A percentile compares a stretch with the other conserved stretches of the same genome.
Evolutionary conservation across 2,888 invertebrate genomes (phyloP).

Genomic region (Chalcosyrphus nemorum): DNA sequence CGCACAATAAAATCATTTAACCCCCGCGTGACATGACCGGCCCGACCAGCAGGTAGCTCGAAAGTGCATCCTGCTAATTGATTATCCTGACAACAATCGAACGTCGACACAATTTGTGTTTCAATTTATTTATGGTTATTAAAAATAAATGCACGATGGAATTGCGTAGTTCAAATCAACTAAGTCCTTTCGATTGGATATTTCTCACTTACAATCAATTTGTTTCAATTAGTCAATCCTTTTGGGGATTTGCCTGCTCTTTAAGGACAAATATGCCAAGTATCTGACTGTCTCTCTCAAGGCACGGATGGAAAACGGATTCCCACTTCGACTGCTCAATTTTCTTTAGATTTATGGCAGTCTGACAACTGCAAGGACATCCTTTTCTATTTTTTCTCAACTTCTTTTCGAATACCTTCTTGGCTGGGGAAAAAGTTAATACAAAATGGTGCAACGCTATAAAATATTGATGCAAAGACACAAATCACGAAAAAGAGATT

Average conservation of each 20-base stretch:
- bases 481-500: constrained; percentile 20
- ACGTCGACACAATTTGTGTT: constrained; percentile 28
- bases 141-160: constrained; percentile 20
- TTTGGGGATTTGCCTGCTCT: neutral
- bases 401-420: neutral
- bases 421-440: neutral
- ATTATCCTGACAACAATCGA: constrained; percentile 27
- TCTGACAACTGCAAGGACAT: constrained; percentile 14
- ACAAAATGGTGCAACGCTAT: neutral
- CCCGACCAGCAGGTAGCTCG: too few species aligned
- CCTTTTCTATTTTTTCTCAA: neutral
- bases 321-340: neutral
- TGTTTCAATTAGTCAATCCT: constrained; percentile 4
- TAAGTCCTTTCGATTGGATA: neutral
- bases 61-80: constrained; percentile 37
- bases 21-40: neutral
- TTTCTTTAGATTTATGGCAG: constrained; percentile 19
- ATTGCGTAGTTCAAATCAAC: neutral
- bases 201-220: neutral
- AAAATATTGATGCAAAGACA: constrained; percentile 31
- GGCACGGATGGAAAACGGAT: neutral
- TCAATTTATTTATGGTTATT: constrained; percentile 9
- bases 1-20: constrained; percentile 57
- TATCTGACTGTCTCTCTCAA: neutral
- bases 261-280: neutral